Percentiles rank a stretch among this genome's conserved stretches.
These are phyloP conservation scores for Potorous gilbertii DNA, from an alignment of 2,797 vertebrate genomes.

Conservation along the genomic window DNA sequence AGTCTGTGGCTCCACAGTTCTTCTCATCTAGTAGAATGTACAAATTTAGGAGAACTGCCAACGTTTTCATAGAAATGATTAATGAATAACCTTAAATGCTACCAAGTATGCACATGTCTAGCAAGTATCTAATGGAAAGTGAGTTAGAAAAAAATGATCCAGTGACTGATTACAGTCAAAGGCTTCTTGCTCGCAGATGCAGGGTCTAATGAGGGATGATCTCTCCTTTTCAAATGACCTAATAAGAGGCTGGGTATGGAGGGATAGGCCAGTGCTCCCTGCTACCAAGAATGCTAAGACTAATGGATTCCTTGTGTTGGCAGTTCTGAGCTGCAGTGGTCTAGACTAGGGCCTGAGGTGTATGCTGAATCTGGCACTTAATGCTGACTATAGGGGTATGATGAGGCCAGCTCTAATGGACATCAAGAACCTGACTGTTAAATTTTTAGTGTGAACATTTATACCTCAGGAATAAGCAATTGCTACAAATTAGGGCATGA, in stretches of 20 bases:
- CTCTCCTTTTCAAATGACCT: not conserved
- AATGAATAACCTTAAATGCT: conserved; percentile 34
- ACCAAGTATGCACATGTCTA: conserved; percentile 32
- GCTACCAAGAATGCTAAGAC: not conserved
- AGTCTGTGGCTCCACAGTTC: conserved; percentile 22
- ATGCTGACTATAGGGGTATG: not conserved
- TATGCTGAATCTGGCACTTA: not conserved
- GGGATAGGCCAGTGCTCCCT: not conserved
- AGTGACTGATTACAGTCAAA: not conserved
- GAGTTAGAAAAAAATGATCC: not conserved
- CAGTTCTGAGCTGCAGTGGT: not conserved
- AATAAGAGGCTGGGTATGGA: not conserved
- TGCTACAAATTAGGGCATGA: not conserved
- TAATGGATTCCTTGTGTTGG: not conserved
- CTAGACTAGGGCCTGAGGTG: not conserved
- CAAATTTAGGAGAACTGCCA: not conserved
- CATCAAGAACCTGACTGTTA: not conserved
- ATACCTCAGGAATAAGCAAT: not conserved
- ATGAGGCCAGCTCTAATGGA: not conserved
- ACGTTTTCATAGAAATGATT: conserved; percentile 10
- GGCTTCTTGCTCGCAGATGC: not conserved
- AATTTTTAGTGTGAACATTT: not conserved
- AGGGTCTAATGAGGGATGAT: not conserved
- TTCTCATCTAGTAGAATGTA: conserved; percentile 31
- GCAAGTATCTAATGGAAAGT: not conserved